A percentile compares a stretch with the other conserved stretches of the same genome.
phyloP scores from a whole-genome alignment of 2,797 vertebrate species.

The Corythornis leucogaster region DNA sequence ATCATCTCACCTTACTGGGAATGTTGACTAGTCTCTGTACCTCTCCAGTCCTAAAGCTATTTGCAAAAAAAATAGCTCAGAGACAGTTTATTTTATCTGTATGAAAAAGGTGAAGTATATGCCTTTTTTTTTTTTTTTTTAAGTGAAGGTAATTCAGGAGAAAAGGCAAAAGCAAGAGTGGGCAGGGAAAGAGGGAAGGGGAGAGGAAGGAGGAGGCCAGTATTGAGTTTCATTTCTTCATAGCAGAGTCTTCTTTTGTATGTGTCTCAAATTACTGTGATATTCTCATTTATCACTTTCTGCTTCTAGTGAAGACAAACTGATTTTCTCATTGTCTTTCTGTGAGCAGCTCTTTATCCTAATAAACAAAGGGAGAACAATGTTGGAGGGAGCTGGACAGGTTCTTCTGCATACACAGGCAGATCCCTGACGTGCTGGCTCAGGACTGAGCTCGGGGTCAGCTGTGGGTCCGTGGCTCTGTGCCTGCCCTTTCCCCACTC shows the following conservation, averaged over 20 bases:
- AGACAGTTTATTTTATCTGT: background rate
- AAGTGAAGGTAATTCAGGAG: background rate
- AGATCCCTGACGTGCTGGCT: background rate
- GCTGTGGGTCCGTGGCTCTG: background rate
- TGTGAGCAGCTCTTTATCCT: background rate
- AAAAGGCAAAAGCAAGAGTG: background rate
- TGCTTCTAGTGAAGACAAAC: background rate
- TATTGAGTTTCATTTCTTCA: background rate
- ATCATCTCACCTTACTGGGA: background rate
- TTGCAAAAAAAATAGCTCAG: background rate
- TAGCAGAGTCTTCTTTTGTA: background rate
- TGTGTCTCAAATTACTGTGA: background rate
- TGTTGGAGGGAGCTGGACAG: background rate
- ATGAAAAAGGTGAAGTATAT: background rate
- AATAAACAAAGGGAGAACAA: background rate
- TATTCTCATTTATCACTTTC: background rate
- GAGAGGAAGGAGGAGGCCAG: background rate
- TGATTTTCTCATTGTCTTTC: background rate
- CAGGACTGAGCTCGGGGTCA: background rate
- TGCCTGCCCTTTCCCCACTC: background rate
- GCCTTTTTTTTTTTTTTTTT: background rate
- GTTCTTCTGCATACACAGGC: background rate
- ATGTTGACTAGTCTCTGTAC: background rate
- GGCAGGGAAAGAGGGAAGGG: too few species aligned
- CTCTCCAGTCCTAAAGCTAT: background rate